A percentile compares a stretch with the other conserved stretches of the same genome.
Evolutionary conservation across 2,888 invertebrate species (phyloP).

Genomic region (Harmothoe impar): DNA sequence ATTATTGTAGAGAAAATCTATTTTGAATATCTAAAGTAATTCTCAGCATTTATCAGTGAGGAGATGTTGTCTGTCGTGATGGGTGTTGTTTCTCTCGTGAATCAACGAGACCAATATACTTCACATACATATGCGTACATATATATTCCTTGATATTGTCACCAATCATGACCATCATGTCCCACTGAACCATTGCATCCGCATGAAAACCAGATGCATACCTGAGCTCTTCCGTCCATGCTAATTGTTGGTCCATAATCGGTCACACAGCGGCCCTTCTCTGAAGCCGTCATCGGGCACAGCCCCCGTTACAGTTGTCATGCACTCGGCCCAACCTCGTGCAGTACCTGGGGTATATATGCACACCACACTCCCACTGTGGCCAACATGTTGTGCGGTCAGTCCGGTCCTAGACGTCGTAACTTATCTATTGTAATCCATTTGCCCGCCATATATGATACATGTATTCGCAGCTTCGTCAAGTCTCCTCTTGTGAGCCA

Average conservation of each 20-base stretch:
- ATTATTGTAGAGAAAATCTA: too few relatives aligned
- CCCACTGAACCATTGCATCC: slow-evolving; percentile 1
- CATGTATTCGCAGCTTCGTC: neutral
- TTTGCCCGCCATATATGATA: slow-evolving; percentile 8
- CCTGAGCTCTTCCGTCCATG: neutral
- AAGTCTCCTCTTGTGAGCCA: neutral
- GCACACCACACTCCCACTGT: neutral
- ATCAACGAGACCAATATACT: neutral
- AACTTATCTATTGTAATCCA: slow-evolving; percentile 26
- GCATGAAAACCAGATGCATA: neutral
- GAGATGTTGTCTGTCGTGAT: neutral
- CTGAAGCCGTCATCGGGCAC: too few relatives aligned
- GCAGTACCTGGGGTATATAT: neutral
- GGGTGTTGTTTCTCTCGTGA: slow-evolving; percentile 25
- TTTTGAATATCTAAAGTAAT: too few relatives aligned
- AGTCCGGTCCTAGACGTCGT: slow-evolving; percentile 48
- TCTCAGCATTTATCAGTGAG: neutral
- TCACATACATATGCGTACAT: too few relatives aligned
- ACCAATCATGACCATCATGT: neutral
- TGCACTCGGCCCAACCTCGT: too few relatives aligned
- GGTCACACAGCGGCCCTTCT: too few relatives aligned
- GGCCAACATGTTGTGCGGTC: slow-evolving; percentile 19
- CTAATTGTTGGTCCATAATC: neutral
- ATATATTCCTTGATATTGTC: slow-evolving; percentile 30
- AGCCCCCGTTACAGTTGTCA: too few relatives aligned